A percentile compares a stretch with the other conserved stretches of the same genome.
Conservation (phyloP, 2,113 vertebrate genomes). For the Lates calcarifer region DNA sequence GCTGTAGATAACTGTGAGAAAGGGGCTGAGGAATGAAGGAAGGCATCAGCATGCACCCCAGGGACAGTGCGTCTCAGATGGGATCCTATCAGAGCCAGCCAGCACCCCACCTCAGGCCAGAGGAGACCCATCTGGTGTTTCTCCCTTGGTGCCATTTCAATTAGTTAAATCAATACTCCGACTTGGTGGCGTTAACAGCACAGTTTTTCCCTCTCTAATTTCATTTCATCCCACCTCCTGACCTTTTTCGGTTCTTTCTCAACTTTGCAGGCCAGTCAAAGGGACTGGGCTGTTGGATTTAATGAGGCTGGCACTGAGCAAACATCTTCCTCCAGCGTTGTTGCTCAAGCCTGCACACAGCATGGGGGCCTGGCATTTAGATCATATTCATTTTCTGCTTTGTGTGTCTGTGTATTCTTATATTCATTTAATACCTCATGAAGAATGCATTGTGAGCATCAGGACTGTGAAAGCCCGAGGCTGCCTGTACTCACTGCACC, state of each 20-base stretch:
- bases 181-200: constrained; percentile 66
- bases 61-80: constrained; percentile 74
- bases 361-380: constrained; percentile 78
- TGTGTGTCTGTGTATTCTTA: constrained; percentile 75
- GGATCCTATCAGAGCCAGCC: constrained; percentile 78
- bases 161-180: constrained; percentile 83
- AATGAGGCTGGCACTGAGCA: constrained; percentile 82
- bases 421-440: constrained; percentile 82
- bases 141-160: constrained; percentile 83
- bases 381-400: constrained; percentile 76
- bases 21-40: constrained; percentile 50
- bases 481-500: constrained; percentile 61
- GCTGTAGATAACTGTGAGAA: constrained; percentile 63
- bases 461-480: constrained; percentile 65
- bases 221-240: constrained; percentile 78
- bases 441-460: constrained; percentile 77
- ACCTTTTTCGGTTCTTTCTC: constrained; percentile 76
- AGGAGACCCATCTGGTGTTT: constrained; percentile 79
- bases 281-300: constrained; percentile 74
- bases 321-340: constrained; percentile 76
- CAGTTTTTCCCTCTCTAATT: constrained; percentile 75
- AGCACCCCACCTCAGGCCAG: constrained; percentile 74
- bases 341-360: constrained; percentile 62
- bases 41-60: constrained; percentile 61
- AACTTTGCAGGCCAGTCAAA: constrained; percentile 69